Evolutionary conservation across 2,888 invertebrate genomes (phyloP), one percentile per base, ranked within the genome.

Genomic region (Zelleria hepariella): DNA sequence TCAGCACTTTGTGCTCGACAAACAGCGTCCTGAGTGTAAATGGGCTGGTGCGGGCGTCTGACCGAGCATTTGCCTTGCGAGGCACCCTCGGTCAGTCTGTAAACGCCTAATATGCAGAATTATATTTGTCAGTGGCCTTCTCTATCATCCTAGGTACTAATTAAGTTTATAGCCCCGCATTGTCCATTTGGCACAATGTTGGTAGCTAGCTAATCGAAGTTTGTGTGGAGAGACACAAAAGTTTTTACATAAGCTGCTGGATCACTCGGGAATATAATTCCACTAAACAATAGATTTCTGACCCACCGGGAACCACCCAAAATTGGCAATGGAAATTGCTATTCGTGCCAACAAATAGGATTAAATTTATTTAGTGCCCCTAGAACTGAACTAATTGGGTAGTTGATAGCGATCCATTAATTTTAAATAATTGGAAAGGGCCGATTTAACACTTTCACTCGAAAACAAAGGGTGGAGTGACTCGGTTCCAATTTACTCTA

Each of bases 331-430:
- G 62, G 61, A 57, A 53, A 65, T 62, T 59, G 63, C 62, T 63
- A 62, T 60, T 60, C 53, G 59, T 62, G 61, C 61, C 65, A 65
- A 66, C 60, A 63, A 65, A 62, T 58, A 59, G 63, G 62, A 63
- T 66, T 62, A 66, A 63, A 66, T 65, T 62, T 63, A 65, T 66
- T 66, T 63, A 62, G 62, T 62, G 63, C 63, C 56, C 64, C 66
- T 62, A 59, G 67, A 68, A 68, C 63, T 65, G 61, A 63, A 63
- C 66, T 68, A 70, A 70, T 67, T 68, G 69, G 65, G 64, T 66
- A 65, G 64, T 67, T 66, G 66, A 68, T 68, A 65, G 66, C 58
- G 53, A 57, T 59, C 65, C 65, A 68, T 70, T 68, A 65, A 68
- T 69, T 66, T 62, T 62, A 64, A 65, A 65, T 67, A 68, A 70